These are phyloP conservation scores for Potorous gilbertii DNA, from an alignment of 2,797 vertebrate genomes.

Conservation along the genomic window DNA sequence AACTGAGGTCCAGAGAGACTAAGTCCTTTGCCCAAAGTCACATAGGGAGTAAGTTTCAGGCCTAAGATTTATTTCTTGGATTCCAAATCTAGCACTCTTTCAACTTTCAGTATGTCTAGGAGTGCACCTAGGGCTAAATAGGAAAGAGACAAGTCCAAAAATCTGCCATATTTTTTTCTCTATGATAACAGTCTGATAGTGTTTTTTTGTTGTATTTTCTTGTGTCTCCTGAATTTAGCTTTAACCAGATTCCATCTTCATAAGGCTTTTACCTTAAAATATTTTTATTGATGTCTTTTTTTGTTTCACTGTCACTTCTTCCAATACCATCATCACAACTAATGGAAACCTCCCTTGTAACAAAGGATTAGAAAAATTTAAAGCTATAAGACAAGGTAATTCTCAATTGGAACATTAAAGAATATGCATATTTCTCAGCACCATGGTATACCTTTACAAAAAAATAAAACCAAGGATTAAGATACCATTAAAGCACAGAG, in stretches of 20 bases:
- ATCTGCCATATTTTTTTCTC: background rate
- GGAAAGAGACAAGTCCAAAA: background rate
- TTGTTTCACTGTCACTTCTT: too few relatives aligned
- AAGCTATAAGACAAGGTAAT: too few relatives aligned
- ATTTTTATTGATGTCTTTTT: too few relatives aligned
- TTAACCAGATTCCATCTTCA: background rate
- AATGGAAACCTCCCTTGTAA: too few relatives aligned
- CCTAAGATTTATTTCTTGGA: background rate
- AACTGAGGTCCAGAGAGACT: background rate
- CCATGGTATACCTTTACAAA: too few relatives aligned
- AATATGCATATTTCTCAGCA: too few relatives aligned
- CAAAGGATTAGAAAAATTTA: too few relatives aligned
- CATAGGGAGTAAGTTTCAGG: background rate
- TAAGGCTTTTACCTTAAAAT: too few relatives aligned
- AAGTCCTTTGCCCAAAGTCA: background rate
- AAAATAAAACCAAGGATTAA: too few relatives aligned
- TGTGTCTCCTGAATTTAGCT: slow-evolving; percentile 19
- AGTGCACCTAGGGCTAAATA: background rate
- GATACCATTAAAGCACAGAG: too few relatives aligned
- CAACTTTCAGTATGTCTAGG: background rate
- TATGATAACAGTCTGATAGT: background rate
- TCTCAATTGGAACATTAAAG: too few relatives aligned
- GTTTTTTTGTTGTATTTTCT: background rate
- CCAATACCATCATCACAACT: too few relatives aligned
- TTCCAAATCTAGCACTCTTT: background rate